These are phyloP conservation scores for Cirrhinus mrigala DNA, from an alignment of 2,797 vertebrate species.

Conservation along the genomic window DNA sequence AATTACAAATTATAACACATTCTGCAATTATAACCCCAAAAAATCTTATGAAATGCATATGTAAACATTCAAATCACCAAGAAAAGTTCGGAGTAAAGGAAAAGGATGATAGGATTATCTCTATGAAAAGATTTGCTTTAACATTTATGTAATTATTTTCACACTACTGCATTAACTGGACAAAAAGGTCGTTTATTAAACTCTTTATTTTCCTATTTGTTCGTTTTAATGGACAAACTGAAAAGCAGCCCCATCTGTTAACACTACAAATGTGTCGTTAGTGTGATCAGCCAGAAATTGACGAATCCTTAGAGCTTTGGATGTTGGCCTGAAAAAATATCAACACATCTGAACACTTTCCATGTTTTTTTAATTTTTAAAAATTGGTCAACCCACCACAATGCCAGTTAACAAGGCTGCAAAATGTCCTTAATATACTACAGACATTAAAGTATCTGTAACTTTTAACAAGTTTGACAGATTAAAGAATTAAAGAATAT, in stretches of 20 bases:
- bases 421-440: neutral
- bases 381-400: too few relatives aligned
- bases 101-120: neutral
- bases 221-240: neutral
- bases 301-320: neutral
- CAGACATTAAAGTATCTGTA: neutral
- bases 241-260: neutral
- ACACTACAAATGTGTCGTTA: conserved; percentile 34
- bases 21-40: conserved; percentile 39
- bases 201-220: neutral
- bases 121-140: neutral
- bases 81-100: conserved; percentile 12
- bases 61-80: conserved; percentile 18
- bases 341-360: conserved; percentile 10
- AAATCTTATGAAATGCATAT: conserved; percentile 2
- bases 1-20: conserved; percentile 32
- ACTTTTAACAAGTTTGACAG: conserved; percentile 2
- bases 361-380: neutral
- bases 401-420: neutral
- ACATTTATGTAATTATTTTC: conserved; percentile 15
- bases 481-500: too few relatives aligned
- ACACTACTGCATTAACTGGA: conserved; percentile 14
- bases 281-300: neutral
- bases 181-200: neutral
- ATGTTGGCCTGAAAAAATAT: neutral